Percentiles rank a stretch among this genome's conserved stretches.
Conservation (phyloP, 2,113 vertebrate species). For the Malurus alboscapulatus region DNA sequence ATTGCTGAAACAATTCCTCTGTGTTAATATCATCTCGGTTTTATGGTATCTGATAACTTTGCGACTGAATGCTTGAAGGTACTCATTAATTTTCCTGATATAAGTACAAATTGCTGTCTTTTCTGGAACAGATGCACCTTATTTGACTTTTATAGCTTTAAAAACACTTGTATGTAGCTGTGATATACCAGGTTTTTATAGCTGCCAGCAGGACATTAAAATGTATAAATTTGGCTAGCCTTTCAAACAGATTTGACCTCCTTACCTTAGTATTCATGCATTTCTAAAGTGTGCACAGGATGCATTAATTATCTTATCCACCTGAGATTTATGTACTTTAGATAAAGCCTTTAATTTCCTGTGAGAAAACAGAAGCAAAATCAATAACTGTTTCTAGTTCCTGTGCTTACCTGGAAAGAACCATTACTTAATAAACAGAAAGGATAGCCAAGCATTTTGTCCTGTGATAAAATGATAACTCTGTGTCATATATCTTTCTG, state of each 20-base stretch:
- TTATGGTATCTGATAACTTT: background rate
- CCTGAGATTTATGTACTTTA: slow-evolving; percentile 2
- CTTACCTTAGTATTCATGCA: background rate
- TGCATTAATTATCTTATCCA: background rate
- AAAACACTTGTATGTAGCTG: background rate
- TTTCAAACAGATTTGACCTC: background rate
- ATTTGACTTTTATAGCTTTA: background rate
- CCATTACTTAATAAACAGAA: slow-evolving; percentile 10
- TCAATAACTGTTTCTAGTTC: slow-evolving; percentile 18
- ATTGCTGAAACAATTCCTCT: background rate
- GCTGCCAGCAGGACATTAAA: background rate
- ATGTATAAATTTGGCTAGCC: background rate
- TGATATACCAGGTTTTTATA: background rate
- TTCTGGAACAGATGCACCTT: background rate
- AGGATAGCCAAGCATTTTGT: background rate
- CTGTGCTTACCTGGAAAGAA: background rate
- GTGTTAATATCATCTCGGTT: background rate
- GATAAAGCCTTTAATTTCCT: slow-evolving; percentile 41
- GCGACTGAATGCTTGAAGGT: background rate
- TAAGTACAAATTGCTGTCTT: background rate
- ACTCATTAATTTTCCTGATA: background rate
- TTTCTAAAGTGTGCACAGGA: background rate
- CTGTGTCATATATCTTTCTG: background rate
- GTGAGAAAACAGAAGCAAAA: slow-evolving; percentile 12
- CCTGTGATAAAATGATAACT: background rate